Percentiles rank a stretch among this genome's conserved stretches.
These are phyloP conservation scores for Cochlearius cochlearius DNA, from an alignment of 2,113 vertebrate species.

Conservation along the genomic window DNA sequence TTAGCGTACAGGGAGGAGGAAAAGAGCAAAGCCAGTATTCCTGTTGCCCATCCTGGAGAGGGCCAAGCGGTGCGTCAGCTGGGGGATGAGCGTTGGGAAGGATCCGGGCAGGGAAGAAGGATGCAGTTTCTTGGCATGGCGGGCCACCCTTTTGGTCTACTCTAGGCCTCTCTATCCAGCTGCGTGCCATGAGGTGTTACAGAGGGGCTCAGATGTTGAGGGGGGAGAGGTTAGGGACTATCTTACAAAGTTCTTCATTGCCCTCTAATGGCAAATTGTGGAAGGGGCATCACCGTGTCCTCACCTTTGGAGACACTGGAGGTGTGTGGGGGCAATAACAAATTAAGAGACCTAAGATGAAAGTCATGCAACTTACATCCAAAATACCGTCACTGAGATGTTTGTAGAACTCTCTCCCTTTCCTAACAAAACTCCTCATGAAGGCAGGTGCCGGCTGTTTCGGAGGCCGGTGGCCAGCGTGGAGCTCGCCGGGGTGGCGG, in stretches of 20 bases:
- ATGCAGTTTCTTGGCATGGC: fast-evolving
- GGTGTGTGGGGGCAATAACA: fast-evolving
- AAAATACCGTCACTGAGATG: neutral
- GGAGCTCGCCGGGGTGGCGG: fast-evolving
- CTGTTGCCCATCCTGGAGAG: neutral
- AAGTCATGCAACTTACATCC: fast-evolving
- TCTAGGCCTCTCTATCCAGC: neutral
- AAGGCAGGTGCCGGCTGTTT: neutral
- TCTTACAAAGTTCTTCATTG: neutral
- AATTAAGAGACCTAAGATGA: neutral
- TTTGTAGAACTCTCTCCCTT: neutral
- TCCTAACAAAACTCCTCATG: neutral
- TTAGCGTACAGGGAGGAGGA: fast-evolving
- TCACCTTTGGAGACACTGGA: neutral
- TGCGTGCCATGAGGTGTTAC: neutral
- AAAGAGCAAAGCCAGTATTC: neutral
- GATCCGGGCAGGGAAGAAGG: neutral
- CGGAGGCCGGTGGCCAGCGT: fast-evolving
- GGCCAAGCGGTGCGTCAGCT: fast-evolving
- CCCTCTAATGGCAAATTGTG: constrained; percentile 32
- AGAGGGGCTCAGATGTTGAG: fast-evolving
- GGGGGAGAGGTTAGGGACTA: neutral
- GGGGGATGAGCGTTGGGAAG: neutral
- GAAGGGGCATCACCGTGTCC: neutral
- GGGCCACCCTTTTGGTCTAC: neutral